These are phyloP conservation scores for Zaprionus capensis DNA, from an alignment of 1,140 invertebrate species.

Conservation along the genomic window DNA sequence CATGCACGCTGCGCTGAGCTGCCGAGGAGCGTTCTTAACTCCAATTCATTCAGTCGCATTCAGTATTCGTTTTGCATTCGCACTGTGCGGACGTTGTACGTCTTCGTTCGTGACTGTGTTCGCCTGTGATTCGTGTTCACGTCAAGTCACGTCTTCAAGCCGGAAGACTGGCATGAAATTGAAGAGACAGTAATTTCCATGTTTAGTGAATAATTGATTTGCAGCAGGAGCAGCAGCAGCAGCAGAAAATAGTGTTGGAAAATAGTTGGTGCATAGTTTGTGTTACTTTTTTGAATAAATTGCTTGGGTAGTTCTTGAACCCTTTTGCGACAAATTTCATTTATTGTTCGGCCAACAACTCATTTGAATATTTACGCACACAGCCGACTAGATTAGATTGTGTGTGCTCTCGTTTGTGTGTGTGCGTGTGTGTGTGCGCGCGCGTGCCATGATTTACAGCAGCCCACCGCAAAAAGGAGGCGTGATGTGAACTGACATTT, in stretches of 20 bases:
- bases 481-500: conserved; percentile 76
- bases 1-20: neutral
- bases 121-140: conserved; percentile 8
- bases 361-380: conserved; percentile 67
- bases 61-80: conserved; percentile 67
- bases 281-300: conserved; percentile 6
- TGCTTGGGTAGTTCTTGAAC: neutral
- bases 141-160: conserved; percentile 39
- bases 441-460: conserved; percentile 61
- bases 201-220: conserved; percentile 4
- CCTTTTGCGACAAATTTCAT: neutral
- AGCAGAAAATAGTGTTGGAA: neutral
- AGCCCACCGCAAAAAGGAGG: conserved; percentile 42
- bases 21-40: conserved; percentile 50
- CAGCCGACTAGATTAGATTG: conserved; percentile 46
- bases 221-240: no score
- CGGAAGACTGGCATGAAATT: conserved; percentile 15
- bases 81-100: conserved; percentile 40
- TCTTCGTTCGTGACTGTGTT: neutral
- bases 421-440: conserved; percentile 27
- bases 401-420: conserved; percentile 21
- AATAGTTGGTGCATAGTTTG: conserved; percentile 26
- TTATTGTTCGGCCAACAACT: conserved; percentile 52
- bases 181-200: neutral
- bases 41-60: conserved; percentile 41